Conservation (phyloP, 2,888 invertebrate genomes). For the Ochropacha duplaris region DNA sequence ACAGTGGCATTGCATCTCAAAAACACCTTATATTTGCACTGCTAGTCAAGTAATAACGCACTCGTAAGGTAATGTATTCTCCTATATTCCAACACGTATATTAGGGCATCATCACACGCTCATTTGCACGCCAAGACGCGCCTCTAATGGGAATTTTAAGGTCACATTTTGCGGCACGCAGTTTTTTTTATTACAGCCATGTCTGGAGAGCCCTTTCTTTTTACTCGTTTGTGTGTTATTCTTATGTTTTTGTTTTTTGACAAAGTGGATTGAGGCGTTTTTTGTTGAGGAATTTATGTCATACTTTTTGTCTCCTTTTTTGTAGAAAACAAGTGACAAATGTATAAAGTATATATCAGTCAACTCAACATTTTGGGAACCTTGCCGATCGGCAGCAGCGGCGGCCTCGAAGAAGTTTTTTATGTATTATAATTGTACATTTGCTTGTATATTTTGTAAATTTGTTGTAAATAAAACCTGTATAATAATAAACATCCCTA, state of each 20-base stretch:
- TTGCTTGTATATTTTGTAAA: no score
- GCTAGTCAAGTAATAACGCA: not conserved
- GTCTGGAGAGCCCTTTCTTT: not conserved
- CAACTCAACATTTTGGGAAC: no score
- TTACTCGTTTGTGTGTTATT: not conserved
- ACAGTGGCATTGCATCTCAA: not conserved
- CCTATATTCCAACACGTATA: not conserved
- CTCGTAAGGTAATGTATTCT: not conserved
- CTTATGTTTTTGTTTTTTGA: not conserved
- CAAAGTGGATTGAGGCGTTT: conserved; percentile 1
- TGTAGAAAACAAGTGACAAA: no score
- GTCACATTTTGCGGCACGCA: not conserved
- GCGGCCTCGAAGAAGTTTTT: no score
- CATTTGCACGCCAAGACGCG: not conserved
- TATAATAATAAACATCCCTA: no score
- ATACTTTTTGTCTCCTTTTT: not conserved
- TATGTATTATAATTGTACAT: no score
- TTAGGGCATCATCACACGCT: not conserved
- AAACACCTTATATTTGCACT: not conserved
- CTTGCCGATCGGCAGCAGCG: no score
- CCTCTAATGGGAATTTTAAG: not conserved
- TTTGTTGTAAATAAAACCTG: no score
- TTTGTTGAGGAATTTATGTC: not conserved
- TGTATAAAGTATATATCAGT: no score
- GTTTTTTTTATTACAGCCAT: not conserved